Conservation (phyloP, 1,140 invertebrate genomes). For the Megathymus violae region DNA sequence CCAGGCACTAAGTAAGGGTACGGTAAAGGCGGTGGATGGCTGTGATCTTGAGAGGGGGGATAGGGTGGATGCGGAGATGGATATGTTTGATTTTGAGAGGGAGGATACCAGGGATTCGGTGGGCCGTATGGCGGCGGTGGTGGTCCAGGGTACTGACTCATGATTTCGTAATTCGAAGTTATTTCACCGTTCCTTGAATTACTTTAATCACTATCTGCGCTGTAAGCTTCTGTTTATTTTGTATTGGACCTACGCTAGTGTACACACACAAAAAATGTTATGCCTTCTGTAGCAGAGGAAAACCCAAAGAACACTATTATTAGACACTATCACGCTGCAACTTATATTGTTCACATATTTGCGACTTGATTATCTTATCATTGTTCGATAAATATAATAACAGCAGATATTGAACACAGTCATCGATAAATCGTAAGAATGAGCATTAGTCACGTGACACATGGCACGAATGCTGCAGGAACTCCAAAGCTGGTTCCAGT, state of each 20-base stretch:
- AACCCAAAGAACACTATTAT: slow-evolving; percentile 16
- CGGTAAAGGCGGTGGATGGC: slow-evolving; percentile 32
- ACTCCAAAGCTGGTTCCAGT: not conserved
- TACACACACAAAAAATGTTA: not conserved
- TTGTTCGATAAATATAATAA: slow-evolving; percentile 33
- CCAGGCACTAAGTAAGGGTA: slow-evolving; percentile 65
- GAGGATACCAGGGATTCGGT: slow-evolving; percentile 6
- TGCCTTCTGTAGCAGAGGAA: not conserved
- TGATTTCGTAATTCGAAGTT: slow-evolving; percentile 5
- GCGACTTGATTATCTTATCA: slow-evolving; percentile 38
- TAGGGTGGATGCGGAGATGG: slow-evolving; percentile 38
- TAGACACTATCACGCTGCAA: slow-evolving; percentile 6
- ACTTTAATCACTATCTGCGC: no score
- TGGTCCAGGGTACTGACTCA: slow-evolving; percentile 37
- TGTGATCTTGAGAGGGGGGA: slow-evolving; percentile 45
- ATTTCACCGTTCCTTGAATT: no score
- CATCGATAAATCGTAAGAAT: slow-evolving; percentile 21
- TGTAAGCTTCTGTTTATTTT: no score
- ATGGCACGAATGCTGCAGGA: slow-evolving; percentile 6
- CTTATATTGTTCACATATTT: slow-evolving; percentile 38
- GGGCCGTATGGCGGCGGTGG: slow-evolving; percentile 44
- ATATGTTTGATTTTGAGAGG: slow-evolving; percentile 39
- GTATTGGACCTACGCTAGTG: no score
- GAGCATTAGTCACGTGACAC: not conserved
- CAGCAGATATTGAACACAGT: slow-evolving; percentile 16